Base-by-base conservation (phyloP, 2,797 vertebrate species). In the Tokudaia tokunoshimensis region DNA sequence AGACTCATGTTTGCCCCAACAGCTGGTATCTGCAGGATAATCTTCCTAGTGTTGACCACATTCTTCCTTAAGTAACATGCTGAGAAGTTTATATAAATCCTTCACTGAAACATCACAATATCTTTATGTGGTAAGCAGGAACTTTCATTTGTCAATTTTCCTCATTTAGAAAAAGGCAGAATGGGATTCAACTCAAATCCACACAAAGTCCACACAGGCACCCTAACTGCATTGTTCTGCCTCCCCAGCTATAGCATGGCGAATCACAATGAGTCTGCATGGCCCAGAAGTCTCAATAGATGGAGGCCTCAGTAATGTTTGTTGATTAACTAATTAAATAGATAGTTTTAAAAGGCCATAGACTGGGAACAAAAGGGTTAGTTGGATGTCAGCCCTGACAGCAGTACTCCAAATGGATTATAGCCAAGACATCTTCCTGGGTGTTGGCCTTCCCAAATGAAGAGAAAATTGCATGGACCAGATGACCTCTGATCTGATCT, bases 311-410 rank as follows among this genome's bases (percentile, higher is more conserved):
- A 17, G 79, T 74, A 50, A 78, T 41, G 2, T 82, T 41, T 78
- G 12, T 91, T 94, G 9, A 57, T 55, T 78, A 57, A 86, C 80
- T 41, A 92, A 90, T 76, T 91, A 59, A 87, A 52, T 83, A 76
- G 70, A 13, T 50, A 47, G 67, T 90, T 92, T 96, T 72, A 94
- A 95, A 95, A 47, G 82, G 41, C 34, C 92, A 85, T 74, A 57
- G 59, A 44, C 41, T 75, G 26, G 47, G 20, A 94, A 84, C 70
- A 92, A 87, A 91, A 61, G 82, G 41, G 63, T 80, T 87, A 91
- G 10, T 61, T 79, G 86, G 85, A 94, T 94, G 70, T 59, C 52
- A 92, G 59, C 47, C 95, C 63, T 89, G 41, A 89, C 0, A 55
- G n/a, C 85, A 96, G 78, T 57, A 87, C 52, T 19, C 26, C 47